phyloP scores from a whole-genome alignment of 1,140 invertebrate species.

The Formica selysi region DNA sequence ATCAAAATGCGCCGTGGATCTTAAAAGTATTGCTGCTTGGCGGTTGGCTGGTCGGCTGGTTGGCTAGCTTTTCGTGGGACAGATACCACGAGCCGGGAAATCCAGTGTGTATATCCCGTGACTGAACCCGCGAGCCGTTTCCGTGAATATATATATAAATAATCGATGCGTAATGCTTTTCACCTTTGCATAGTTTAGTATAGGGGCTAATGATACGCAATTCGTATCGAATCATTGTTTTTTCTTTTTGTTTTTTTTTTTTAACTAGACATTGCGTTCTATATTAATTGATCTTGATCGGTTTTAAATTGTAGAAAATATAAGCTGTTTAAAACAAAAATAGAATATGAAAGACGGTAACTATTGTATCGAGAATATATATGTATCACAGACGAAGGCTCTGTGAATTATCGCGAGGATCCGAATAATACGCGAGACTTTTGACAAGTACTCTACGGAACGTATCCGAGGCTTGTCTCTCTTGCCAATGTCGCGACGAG shows the following conservation, averaged over 20 bases:
- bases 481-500: not conserved
- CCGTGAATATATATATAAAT: constrained; percentile 36
- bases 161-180: constrained; percentile 61
- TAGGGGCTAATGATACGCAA: constrained; percentile 22
- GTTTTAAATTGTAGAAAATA: not conserved
- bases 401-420: not conserved
- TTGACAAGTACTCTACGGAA: constrained; percentile 24
- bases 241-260: not conserved
- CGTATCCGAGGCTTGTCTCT: not conserved
- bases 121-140: constrained; percentile 44
- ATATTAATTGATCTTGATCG: not conserved
- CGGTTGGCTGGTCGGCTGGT: not conserved
- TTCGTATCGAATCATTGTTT: not conserved
- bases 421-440: not conserved
- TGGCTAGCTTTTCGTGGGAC: constrained; percentile 56
- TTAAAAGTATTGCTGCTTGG: constrained; percentile 40
- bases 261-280: not conserved
- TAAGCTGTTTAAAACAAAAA: not conserved
- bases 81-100: constrained; percentile 35
- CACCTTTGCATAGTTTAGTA: constrained; percentile 53
- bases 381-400: not conserved
- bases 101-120: constrained; percentile 46
- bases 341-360: not conserved
- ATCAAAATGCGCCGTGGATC: constrained; percentile 51
- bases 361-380: not conserved